Base-by-base conservation (phyloP, 2,888 invertebrate species). In the Flabesymbios commensalis region DNA sequence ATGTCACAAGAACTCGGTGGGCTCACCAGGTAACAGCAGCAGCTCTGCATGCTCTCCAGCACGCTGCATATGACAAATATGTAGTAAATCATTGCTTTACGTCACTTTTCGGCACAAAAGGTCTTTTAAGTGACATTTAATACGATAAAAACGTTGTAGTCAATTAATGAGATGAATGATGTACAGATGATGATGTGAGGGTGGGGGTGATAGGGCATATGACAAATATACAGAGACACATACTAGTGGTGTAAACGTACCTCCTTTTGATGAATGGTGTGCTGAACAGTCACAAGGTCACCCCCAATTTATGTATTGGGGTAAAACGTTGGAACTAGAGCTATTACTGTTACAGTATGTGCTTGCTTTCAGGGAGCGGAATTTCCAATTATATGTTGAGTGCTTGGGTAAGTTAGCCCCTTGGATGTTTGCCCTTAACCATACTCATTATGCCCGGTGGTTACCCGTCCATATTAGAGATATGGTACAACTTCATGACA, bases 21-120 rank as follows among this genome's bases (percentile, higher is more conserved):
- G 53, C 53, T 36, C 53, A 36, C 22, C 53, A 53, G 36, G 36
- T 53, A 7, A 36, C 53, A 4, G 36, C 24, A 36, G 53, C 36
- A 36, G 32, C 53, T 19, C 53, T 36, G n/a, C 36, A 14, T 29
- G 14, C 10, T 7, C 29, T 49, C 14, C 49, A 19, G 24, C 14
- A 10, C 19, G 10, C 14, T 7, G 49, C 29, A 7, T 14, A 49
- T 10, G 19, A 39, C 17, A 45, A 41, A 5, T 57, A 64, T 33
- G 10, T n/a, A n/a, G n/a, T n/a, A n/a, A n/a, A n/a, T n/a, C n/a
- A n/a, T n/a, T n/a, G n/a, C n/a, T n/a, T n/a, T n/a, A n/a, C n/a
- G n/a, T n/a, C n/a, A n/a, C n/a, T n/a, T n/a, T n/a, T n/a, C n/a
- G n/a, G n/a, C n/a, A n/a, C n/a, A n/a, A n/a, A n/a, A n/a, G n/a